Evolutionary conservation across 2,797 vertebrate genomes (phyloP).

Genomic region (Babyrousa celebensis): DNA sequence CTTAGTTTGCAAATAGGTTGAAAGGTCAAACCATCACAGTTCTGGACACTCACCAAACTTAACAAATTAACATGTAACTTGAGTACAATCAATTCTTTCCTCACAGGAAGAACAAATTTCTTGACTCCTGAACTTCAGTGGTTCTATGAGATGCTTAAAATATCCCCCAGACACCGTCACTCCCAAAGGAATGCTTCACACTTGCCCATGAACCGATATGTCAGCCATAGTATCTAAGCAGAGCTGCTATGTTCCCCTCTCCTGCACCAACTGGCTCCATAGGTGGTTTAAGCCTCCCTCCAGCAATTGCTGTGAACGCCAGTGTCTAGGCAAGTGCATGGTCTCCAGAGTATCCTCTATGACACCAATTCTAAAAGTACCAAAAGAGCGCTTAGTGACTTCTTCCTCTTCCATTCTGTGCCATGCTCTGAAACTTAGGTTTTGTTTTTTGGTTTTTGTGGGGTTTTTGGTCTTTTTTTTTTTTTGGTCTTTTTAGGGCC

Average conservation of each 20-base stretch:
- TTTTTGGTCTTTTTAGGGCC: no score
- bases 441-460: background rate
- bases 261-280: background rate
- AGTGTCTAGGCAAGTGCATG: background rate
- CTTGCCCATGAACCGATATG: background rate
- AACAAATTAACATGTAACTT: background rate
- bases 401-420: background rate
- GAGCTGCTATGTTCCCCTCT: background rate
- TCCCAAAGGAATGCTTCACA: background rate
- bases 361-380: background rate
- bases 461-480: no score
- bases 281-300: background rate
- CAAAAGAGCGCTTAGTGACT: background rate
- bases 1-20: background rate
- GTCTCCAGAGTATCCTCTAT: background rate
- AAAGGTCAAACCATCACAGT: background rate
- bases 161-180: background rate
- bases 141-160: background rate
- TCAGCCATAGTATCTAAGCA: background rate
- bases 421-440: background rate
- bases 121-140: constrained; percentile 16
- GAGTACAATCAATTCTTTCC: background rate
- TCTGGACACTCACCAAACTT: background rate
- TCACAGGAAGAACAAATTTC: background rate
- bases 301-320: background rate